Base-by-base conservation (phyloP, 2,113 vertebrate species). In the Gymnogyps californianus region DNA sequence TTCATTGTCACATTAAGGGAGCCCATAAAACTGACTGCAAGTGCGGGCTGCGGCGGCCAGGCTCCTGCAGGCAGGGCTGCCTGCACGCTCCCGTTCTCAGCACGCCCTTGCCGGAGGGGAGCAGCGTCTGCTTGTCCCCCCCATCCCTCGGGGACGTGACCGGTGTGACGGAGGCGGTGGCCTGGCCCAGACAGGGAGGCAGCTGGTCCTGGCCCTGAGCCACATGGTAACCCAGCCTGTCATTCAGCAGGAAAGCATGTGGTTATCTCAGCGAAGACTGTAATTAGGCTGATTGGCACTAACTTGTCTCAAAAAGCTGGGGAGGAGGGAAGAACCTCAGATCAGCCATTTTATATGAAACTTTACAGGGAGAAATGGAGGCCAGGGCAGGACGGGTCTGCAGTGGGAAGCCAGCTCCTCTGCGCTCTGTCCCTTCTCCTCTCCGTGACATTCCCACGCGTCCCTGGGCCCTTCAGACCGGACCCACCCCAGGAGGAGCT, bases 221-320 rank as follows among this genome's bases (percentile, higher is more conserved):
- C 67, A 20, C 59, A 6, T 2, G 2, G 40, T 46, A 38, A 26
- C 49, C 51, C 95, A 86, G 90, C 28, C 83, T 42, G 66, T 76
- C 91, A 25, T 58, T 90, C 64, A 36, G 92, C 89, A 90, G 92
- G 70, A 54, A 87, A 83, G 89, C 52, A 3, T 92, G 96, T 85
- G 94, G 87, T 96, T 95, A 85, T 87, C 96, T 93, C 87, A 49
- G 87, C 11, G 0, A 82, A 76, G 81, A 22, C 93, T 96, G 95
- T 94, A 97, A 96, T 95, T 96, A 97, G 87, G 74, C 87, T 96
- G 94, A 88, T 94, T 76, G 93, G 96, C 95, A 89, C 91, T 28
- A 46, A 89, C 91, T 83, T 72, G 84, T 76, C 87, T 91, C 87
- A 77, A 70, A 96, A 89, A 59, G 59, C 81, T 2, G 2, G 51